Base-by-base conservation (phyloP, 2,113 vertebrate genomes). In the Trochalopteron elliotii region DNA sequence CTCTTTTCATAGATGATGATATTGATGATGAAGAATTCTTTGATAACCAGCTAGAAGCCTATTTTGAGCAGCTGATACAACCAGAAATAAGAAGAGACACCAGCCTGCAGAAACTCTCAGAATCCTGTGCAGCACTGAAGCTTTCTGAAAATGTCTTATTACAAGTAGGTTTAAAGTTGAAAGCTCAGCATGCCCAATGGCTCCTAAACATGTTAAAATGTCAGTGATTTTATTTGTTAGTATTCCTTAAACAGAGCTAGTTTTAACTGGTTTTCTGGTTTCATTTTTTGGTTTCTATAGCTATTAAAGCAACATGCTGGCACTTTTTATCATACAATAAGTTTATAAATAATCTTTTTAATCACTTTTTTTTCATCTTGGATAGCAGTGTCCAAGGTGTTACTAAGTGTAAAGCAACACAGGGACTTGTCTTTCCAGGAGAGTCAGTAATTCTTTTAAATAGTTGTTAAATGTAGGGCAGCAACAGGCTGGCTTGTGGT, bases 31-130 rank as follows among this genome's bases (percentile, higher is more conserved):
- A 98, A 96, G 98, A 98, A 47, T 98, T 99, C 92, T 98, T 98
- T 84, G 99, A 99, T 96, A 98, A 98, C 33, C 98, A 99, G 40
- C 95, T 99, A 40, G 98, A 99, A 93, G 97, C 98, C 4, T 99
- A 99, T 96, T 99, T 99, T 96, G 98, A 98, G 67, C 98, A 99
- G 52, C 95, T 99, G 82, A 96, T 99, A 16, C 96, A 98, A 72
- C 98, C 98, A 87, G 98, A 98, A 93, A 98, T 98, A 84, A 98
- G 98, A 96, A 98, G 98, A 84, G 96, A 96, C 77, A 95, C 97
- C 11, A 97, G 98, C 45, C 96, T 98, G 39, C 98, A 98, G 65
- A 98, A 99, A 65, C 97, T 98, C 83, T 93, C 98, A 69, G 97
- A 98, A 65, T 56, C 94, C 60, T 98, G 96, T 61, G n/a, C 80